Conservation (phyloP, 1,140 invertebrate genomes). For the Drosophila ficusphila region DNA sequence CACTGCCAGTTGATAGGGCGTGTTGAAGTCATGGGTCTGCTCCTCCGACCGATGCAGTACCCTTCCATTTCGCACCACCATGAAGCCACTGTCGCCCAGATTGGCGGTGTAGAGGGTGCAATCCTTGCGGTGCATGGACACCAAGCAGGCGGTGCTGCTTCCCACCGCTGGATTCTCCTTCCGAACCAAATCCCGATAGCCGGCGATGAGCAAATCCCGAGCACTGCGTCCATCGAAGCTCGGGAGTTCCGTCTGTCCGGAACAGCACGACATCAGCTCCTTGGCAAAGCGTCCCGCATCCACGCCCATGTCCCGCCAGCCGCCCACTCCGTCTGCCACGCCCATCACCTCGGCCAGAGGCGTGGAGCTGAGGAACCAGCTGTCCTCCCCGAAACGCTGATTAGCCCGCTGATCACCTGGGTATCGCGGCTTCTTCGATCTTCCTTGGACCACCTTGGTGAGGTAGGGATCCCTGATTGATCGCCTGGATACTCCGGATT, state of each 20-base stretch:
- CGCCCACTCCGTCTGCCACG: slow-evolving; percentile 65
- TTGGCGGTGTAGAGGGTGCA: slow-evolving; percentile 59
- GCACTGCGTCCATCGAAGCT: slow-evolving; percentile 44
- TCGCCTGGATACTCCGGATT: neutral
- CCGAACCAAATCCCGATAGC: slow-evolving; percentile 24
- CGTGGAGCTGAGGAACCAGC: slow-evolving; percentile 56
- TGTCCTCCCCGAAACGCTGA: slow-evolving; percentile 58
- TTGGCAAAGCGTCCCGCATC: slow-evolving; percentile 57
- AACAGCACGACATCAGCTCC: slow-evolving; percentile 54
- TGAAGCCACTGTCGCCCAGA: slow-evolving; percentile 57
- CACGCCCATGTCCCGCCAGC: slow-evolving; percentile 52
- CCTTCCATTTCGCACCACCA: slow-evolving; percentile 46
- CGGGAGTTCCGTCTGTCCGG: neutral
- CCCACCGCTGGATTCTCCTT: slow-evolving; percentile 11
- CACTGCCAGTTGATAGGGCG: slow-evolving; percentile 49
- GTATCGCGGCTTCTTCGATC: slow-evolving; percentile 11
- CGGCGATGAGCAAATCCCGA: slow-evolving; percentile 31
- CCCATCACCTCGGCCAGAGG: slow-evolving; percentile 52
- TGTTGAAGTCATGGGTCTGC: slow-evolving; percentile 57
- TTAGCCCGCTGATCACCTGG: neutral
- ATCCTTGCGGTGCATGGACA: slow-evolving; percentile 35
- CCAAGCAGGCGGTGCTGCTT: slow-evolving; percentile 62
- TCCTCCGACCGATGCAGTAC: slow-evolving; percentile 42
- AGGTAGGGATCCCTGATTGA: slow-evolving; percentile 54
- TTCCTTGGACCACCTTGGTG: slow-evolving; percentile 53